These are phyloP conservation scores for Bubo scandiacus DNA, from an alignment of 2,113 vertebrate genomes.

Conservation along the genomic window DNA sequence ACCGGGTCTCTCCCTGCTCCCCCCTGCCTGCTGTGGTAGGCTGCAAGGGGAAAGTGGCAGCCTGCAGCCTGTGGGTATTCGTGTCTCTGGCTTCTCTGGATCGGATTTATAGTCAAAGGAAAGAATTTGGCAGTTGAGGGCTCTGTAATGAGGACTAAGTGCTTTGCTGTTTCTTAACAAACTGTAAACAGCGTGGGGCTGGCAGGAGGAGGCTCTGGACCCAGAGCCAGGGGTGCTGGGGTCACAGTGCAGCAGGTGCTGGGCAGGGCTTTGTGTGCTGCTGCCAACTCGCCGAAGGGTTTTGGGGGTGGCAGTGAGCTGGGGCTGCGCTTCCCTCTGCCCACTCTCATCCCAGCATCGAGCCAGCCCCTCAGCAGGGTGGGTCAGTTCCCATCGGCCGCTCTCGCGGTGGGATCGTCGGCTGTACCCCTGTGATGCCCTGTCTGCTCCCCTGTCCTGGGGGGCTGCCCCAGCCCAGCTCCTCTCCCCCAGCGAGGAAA, in stretches of 20 bases:
- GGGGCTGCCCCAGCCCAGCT: background rate
- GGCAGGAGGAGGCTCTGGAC: background rate
- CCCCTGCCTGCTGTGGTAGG: background rate
- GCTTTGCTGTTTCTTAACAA: background rate
- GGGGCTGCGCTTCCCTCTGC: background rate
- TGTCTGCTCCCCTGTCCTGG: background rate
- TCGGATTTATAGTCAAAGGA: background rate
- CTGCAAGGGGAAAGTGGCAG: background rate
- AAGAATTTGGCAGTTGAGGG: background rate
- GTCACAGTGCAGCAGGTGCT: background rate
- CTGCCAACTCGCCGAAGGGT: background rate
- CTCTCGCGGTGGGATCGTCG: rapidly evolving
- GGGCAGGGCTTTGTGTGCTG: background rate
- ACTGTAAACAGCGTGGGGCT: background rate
- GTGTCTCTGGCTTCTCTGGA: background rate
- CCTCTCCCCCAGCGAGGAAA: background rate
- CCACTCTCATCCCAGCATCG: too few species aligned
- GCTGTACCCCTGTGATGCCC: background rate
- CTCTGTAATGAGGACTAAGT: background rate
- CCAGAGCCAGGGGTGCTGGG: background rate
- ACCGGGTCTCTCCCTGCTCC: background rate
- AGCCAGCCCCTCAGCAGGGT: background rate
- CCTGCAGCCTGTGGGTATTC: background rate
- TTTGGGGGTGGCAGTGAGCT: background rate
- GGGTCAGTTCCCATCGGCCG: rapidly evolving